Conservation (phyloP, 2,888 invertebrate genomes). For the Phragmatobia fuliginosa region DNA sequence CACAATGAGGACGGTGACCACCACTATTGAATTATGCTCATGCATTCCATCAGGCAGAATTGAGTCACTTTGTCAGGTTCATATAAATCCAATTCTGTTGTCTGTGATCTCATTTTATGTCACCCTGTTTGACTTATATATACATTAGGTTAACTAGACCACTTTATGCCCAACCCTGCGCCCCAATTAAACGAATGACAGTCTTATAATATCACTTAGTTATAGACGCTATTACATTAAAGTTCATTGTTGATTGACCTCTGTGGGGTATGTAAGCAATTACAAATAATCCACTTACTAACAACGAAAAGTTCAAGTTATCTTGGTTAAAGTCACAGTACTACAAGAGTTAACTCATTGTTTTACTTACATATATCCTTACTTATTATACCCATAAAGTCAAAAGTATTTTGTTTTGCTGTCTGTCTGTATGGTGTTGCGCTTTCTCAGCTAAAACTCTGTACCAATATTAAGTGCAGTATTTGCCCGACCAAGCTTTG, state of each 20-base stretch:
- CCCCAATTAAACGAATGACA: slow-evolving; percentile 15
- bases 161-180: slow-evolving; percentile 25
- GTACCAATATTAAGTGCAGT: no score
- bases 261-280: not conserved
- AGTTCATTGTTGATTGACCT: not conserved
- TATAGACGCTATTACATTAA: slow-evolving; percentile 7
- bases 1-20: no score
- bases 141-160: not conserved
- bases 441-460: no score
- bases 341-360: not conserved
- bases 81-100: no score
- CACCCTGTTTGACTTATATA: not conserved
- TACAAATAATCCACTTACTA: not conserved
- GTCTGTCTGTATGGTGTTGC: no score
- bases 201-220: not conserved
- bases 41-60: no score
- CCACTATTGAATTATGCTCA: no score
- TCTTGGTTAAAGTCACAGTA: not conserved
- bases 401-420: no score
- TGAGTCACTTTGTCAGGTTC: no score
- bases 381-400: not conserved
- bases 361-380: not conserved
- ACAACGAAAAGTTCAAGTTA: not conserved
- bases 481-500: no score
- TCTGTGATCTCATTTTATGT: not conserved